phyloP scores from a whole-genome alignment of 64 coral and sea anemone genomes.

The Astreopora myriophthalma region DNA sequence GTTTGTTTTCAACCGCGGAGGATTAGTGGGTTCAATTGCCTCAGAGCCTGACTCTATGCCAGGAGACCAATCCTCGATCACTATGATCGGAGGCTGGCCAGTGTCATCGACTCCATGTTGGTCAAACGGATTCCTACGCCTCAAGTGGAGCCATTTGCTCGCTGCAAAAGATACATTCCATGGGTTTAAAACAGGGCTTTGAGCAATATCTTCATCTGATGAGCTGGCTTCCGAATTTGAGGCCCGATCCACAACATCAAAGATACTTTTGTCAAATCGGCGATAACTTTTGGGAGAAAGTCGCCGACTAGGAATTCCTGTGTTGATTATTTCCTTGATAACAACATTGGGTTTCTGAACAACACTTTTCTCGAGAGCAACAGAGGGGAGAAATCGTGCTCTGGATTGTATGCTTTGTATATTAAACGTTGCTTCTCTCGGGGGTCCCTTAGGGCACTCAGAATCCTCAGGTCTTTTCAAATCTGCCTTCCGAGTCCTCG shows the following conservation, averaged over 20 bases:
- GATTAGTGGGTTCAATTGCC: background rate
- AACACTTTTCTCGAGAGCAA: constrained; percentile 53
- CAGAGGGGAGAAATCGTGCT: background rate
- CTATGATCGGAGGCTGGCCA: constrained; percentile 51
- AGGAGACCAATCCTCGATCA: constrained; percentile 61
- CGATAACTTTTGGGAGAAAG: constrained; percentile 61
- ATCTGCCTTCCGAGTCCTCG: background rate
- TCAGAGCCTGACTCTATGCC: background rate
- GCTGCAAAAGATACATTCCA: constrained; percentile 83
- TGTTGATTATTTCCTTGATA: constrained; percentile 91
- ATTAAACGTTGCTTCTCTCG: background rate
- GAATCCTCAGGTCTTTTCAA: background rate
- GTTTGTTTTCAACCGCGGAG: background rate
- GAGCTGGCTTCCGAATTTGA: constrained; percentile 21
- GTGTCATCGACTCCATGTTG: background rate
- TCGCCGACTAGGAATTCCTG: constrained; percentile 65
- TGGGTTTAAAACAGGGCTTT: constrained; percentile 30
- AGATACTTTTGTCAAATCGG: constrained; percentile 80
- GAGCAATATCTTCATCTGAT: background rate
- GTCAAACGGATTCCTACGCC: background rate
- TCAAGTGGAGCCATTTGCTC: constrained; percentile 74
- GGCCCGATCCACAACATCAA: constrained; percentile 50
- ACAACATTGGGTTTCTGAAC: constrained; percentile 69
- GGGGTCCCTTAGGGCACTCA: background rate
- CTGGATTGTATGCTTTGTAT: background rate